Conservation (phyloP, 2,113 vertebrate genomes). For the Takifugu flavidus region DNA sequence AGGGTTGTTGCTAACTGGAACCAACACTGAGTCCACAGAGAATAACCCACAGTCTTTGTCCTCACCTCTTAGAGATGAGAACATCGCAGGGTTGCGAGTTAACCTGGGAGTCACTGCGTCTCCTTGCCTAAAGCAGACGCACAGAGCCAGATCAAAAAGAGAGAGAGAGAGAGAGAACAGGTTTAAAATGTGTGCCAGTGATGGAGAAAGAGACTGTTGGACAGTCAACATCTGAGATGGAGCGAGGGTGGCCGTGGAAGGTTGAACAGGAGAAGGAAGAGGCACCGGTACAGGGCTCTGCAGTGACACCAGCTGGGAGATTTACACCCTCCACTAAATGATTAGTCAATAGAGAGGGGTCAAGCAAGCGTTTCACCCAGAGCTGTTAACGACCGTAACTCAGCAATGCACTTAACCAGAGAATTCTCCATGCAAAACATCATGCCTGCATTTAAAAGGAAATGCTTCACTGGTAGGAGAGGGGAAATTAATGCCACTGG, state of each 20-base stretch:
- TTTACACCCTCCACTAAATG: conserved; percentile 72
- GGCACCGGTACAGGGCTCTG: conserved; percentile 58
- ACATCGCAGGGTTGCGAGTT: conserved; percentile 87
- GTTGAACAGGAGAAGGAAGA: conserved; percentile 55
- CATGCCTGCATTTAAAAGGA: conserved; percentile 63
- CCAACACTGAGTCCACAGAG: conserved; percentile 34
- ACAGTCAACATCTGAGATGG: conserved; percentile 30
- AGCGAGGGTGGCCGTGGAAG: conserved; percentile 58
- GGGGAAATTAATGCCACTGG: conserved; percentile 67
- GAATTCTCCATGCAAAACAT: conserved; percentile 72
- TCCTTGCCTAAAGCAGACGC: conserved; percentile 75
- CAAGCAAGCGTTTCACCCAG: conserved; percentile 70
- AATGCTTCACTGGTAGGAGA: conserved; percentile 63
- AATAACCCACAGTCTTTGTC: conserved; percentile 43
- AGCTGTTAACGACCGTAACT: conserved; percentile 74
- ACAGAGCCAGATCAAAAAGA: conserved; percentile 11
- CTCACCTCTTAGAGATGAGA: conserved; percentile 82
- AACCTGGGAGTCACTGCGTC: conserved; percentile 80
- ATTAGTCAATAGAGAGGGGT: conserved; percentile 72
- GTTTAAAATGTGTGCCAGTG: background rate
- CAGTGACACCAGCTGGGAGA: conserved; percentile 68
- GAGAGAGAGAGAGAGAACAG: conserved; percentile 13
- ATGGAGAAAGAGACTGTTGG: conserved; percentile 46
- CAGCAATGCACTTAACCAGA: conserved; percentile 73
- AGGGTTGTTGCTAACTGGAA: conserved; percentile 35